These are phyloP conservation scores for Gisinianus flammeolus DNA, from an alignment of 2,888 invertebrate genomes.

Conservation along the genomic window DNA sequence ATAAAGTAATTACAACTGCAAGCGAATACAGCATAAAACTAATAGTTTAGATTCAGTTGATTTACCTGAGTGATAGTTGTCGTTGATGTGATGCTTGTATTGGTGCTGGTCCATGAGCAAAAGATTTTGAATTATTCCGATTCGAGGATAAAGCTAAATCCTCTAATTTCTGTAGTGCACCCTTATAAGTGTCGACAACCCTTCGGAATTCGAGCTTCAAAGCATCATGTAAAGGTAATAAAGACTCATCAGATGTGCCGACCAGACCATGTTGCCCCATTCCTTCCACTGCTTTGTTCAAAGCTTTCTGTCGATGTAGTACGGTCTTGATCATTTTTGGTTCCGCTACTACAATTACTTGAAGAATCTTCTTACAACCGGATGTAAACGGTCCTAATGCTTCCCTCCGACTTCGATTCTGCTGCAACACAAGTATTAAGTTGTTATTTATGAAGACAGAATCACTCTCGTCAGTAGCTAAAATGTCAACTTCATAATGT, in stretches of 20 bases:
- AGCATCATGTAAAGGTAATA: constrained; percentile 63
- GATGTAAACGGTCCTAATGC: constrained; percentile 61
- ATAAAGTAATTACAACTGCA: not conserved
- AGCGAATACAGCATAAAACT: not conserved
- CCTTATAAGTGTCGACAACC: constrained; percentile 84
- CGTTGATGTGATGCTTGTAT: constrained; percentile 88
- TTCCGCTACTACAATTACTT: constrained; percentile 65
- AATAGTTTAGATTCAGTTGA: not conserved
- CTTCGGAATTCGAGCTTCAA: constrained; percentile 73
- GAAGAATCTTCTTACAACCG: constrained; percentile 63
- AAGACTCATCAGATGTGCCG: constrained; percentile 66
- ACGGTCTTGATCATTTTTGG: constrained; percentile 70
- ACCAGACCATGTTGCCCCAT: constrained; percentile 85
- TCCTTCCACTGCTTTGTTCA: constrained; percentile 87
- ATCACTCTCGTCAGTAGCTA: too few relatives aligned
- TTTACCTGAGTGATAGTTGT: constrained; percentile 78
- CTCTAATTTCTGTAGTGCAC: constrained; percentile 84
- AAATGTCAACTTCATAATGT: too few relatives aligned
- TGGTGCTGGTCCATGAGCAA: constrained; percentile 70
- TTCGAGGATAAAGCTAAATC: constrained; percentile 62
- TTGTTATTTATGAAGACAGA: not conserved
- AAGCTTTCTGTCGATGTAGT: constrained; percentile 71
- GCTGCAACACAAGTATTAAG: constrained; percentile 9
- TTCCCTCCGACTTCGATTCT: constrained; percentile 59
- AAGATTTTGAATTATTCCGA: constrained; percentile 62